These are phyloP conservation scores for Clivina fossor DNA, from an alignment of 2,888 invertebrate species.

Conservation along the genomic window DNA sequence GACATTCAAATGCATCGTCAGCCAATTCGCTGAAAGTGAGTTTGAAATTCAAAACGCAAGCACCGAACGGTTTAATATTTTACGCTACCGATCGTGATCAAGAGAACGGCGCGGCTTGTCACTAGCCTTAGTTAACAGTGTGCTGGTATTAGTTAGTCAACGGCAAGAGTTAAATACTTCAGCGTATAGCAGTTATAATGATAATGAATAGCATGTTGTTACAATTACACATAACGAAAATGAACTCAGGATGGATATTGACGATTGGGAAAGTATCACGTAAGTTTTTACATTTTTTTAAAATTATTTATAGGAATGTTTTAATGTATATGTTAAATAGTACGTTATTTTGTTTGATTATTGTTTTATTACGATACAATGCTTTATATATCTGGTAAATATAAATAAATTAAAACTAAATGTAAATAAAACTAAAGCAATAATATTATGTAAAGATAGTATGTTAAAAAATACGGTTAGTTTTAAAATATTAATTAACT, in stretches of 20 bases:
- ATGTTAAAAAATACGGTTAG: no score
- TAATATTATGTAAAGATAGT: no score
- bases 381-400: no score
- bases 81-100: constrained; percentile 74
- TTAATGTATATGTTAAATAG: no score
- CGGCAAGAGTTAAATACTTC: constrained; percentile 64
- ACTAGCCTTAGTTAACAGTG: constrained; percentile 61
- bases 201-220: constrained; percentile 94
- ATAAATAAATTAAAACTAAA: no score
- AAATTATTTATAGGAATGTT: no score
- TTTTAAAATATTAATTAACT: no score
- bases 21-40: constrained; percentile 72
- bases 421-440: no score
- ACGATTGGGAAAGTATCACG: constrained; percentile 71
- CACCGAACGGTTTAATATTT: constrained; percentile 79
- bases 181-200: constrained; percentile 69
- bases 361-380: no score
- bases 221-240: constrained; percentile 75
- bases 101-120: constrained; percentile 67
- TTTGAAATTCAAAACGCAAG: constrained; percentile 83
- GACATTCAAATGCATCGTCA: constrained; percentile 60
- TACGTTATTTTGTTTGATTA: no score
- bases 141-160: constrained; percentile 68
- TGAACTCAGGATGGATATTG: constrained; percentile 75
- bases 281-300: no score